These are phyloP conservation scores for Oreochromis tanganicae DNA, from an alignment of 2,113 vertebrate genomes.

Conservation along the genomic window DNA sequence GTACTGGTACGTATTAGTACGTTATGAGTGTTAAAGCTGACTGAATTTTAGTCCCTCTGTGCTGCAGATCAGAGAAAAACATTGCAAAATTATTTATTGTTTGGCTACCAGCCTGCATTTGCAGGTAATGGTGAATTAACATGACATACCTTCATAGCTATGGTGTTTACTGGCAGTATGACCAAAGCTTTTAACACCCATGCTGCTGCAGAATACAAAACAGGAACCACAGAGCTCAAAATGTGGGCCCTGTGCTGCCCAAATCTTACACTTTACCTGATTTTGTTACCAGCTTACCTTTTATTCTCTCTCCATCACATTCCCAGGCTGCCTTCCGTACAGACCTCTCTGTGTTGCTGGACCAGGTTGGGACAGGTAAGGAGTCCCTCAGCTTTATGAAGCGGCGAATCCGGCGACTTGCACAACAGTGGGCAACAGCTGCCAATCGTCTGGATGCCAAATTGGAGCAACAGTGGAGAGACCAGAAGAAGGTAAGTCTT, in stretches of 20 bases:
- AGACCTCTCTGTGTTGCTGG: conserved; percentile 84
- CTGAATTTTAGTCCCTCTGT: neutral
- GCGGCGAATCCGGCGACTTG: conserved; percentile 83
- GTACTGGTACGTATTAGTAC: neutral
- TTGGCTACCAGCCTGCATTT: neutral
- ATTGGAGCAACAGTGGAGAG: conserved; percentile 72
- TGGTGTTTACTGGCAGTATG: neutral
- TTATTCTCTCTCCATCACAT: neutral
- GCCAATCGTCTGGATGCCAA: conserved; percentile 79
- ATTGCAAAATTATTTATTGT: neutral
- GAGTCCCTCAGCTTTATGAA: conserved; percentile 98
- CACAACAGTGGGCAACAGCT: conserved; percentile 82
- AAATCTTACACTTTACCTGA: neutral
- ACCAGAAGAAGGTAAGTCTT: conserved; percentile 81
- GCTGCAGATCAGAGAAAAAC: neutral
- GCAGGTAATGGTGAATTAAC: neutral
- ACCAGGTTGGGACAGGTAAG: conserved; percentile 89
- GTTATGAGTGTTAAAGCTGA: neutral
- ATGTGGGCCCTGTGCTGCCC: neutral
- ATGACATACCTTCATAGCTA: neutral
- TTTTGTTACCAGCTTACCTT: neutral
- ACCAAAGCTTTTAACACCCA: neutral
- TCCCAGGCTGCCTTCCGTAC: conserved; percentile 83
- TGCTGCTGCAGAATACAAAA: neutral
- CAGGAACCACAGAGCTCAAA: neutral